Evolutionary conservation across 2,113 vertebrate genomes (phyloP).

Genomic region (Alligator sinensis): DNA sequence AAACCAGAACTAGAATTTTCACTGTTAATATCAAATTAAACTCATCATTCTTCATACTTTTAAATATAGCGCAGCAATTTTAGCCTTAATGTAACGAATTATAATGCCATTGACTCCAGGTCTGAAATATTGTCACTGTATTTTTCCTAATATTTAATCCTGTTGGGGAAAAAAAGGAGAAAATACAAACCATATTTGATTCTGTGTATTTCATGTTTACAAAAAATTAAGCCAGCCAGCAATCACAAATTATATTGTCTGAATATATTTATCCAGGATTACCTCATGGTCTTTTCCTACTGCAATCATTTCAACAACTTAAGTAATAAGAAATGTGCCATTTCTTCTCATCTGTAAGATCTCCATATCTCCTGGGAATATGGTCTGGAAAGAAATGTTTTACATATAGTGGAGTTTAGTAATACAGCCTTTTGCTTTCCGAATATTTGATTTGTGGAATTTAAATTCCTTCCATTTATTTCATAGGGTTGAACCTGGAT

Average conservation of each 20-base stretch:
- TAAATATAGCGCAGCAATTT: neutral
- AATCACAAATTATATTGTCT: neutral
- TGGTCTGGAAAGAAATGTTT: neutral
- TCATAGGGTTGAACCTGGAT: neutral
- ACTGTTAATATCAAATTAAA: neutral
- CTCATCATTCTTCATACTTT: neutral
- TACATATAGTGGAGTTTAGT: neutral
- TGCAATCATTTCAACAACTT: constrained; percentile 17
- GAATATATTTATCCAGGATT: neutral
- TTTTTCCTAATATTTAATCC: neutral
- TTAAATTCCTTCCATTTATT: neutral
- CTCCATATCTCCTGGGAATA: neutral
- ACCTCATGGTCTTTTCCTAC: neutral
- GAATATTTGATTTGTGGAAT: neutral
- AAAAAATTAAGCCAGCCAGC: neutral
- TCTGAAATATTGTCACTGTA: neutral
- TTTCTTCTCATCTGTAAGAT: neutral
- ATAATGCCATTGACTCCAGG: neutral
- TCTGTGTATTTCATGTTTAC: neutral
- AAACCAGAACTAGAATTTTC: neutral
- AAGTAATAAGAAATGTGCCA: constrained; percentile 1
- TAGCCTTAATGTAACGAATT: neutral
- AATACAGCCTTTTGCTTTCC: neutral
- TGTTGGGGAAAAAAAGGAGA: neutral
- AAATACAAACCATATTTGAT: neutral